These are phyloP conservation scores for Channallabes apus DNA, from an alignment of 2,797 vertebrate genomes.

Conservation along the genomic window DNA sequence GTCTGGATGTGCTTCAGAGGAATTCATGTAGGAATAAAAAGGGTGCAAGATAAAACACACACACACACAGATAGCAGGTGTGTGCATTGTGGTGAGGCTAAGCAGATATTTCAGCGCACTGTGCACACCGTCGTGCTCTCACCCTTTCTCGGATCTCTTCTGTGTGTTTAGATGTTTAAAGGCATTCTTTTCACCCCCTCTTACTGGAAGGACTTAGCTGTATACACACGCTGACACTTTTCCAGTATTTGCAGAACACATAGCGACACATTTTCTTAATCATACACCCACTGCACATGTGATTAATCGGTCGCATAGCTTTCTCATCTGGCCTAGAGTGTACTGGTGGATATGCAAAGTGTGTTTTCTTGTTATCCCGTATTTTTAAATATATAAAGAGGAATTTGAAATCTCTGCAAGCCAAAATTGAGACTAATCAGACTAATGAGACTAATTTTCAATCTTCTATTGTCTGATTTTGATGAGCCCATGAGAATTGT, in stretches of 20 bases:
- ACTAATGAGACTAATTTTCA: no score
- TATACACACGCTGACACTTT: constrained; percentile 29
- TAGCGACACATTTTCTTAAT: constrained; percentile 3
- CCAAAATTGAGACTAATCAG: no score
- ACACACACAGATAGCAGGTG: constrained; percentile 41
- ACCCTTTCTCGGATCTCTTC: background rate
- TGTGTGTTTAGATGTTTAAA: constrained; percentile 42
- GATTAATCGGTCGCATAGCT: no score
- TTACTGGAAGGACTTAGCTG: constrained; percentile 40
- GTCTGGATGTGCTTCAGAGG: constrained; percentile 52
- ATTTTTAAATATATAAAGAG: background rate
- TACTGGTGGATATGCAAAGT: background rate
- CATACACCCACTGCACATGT: constrained; percentile 5
- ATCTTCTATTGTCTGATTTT: no score
- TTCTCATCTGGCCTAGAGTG: constrained; percentile 13
- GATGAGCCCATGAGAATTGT: no score
- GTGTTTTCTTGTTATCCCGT: background rate
- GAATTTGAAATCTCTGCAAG: background rate
- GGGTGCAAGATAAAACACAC: constrained; percentile 42
- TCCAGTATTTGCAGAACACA: constrained; percentile 43
- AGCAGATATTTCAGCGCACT: constrained; percentile 35
- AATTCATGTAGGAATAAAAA: constrained; percentile 51
- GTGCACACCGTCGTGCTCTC: background rate
- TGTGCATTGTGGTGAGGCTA: constrained; percentile 47
- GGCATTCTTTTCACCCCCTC: constrained; percentile 41